A percentile compares a stretch with the other conserved stretches of the same genome.
Evolutionary conservation across 1,140 invertebrate genomes (phyloP).

Genomic region (Drosophila albomicans): DNA sequence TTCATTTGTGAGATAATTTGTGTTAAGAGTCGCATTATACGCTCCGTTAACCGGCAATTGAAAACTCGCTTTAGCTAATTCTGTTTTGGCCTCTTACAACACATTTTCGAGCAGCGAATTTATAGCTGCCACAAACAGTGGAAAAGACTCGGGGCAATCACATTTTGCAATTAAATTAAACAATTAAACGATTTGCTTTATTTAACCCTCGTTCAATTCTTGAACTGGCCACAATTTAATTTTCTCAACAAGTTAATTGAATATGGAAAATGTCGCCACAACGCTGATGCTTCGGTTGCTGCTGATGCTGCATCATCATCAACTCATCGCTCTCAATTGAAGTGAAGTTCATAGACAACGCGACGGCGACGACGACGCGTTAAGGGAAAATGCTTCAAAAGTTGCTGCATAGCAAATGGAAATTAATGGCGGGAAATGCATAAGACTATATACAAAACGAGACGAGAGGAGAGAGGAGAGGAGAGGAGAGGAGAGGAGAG

Average conservation of each 20-base stretch:
- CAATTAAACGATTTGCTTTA: constrained; percentile 46
- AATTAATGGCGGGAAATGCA: constrained; percentile 22
- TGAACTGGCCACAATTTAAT: constrained; percentile 40
- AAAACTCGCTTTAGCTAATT: constrained; percentile 21
- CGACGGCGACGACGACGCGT: background rate
- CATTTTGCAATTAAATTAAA: constrained; percentile 42
- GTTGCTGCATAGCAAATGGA: constrained; percentile 7
- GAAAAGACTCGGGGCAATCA: background rate
- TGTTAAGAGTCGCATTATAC: constrained; percentile 23
- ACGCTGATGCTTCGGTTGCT: background rate
- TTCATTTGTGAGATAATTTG: constrained; percentile 30
- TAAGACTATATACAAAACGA: no score
- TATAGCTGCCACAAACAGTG: background rate
- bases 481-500: no score
- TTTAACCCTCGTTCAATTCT: constrained; percentile 41
- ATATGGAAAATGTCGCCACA: constrained; percentile 24
- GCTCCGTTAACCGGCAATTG: constrained; percentile 29
- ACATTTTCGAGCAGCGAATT: background rate
- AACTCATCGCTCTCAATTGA: constrained; percentile 13
- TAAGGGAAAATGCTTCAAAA: constrained; percentile 10
- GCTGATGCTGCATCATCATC: background rate
- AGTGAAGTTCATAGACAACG: background rate
- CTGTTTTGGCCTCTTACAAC: background rate
- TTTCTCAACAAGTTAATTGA: constrained; percentile 34
- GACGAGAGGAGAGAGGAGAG: no score